Evolutionary conservation across 2,888 invertebrate species (phyloP).

Genomic region (Osedax fenrisi): DNA sequence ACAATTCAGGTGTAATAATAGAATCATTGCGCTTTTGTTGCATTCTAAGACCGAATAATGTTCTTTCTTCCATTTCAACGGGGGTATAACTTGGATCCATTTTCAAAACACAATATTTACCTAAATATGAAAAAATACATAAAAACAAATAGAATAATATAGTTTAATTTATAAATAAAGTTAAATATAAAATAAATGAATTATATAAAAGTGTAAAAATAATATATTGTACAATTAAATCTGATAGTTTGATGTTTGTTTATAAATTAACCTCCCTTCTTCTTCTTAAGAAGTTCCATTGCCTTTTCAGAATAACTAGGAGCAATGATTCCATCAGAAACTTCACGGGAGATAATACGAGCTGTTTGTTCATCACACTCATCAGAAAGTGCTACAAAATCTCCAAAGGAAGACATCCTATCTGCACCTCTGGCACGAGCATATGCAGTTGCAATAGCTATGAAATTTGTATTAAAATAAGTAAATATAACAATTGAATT

Average conservation of each 20-base stretch:
- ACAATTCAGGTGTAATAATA: slow-evolving; percentile 64
- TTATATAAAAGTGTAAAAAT: too few relatives aligned
- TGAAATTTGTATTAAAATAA: too few relatives aligned
- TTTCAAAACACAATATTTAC: neutral
- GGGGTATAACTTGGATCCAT: slow-evolving; percentile 80
- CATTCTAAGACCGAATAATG: slow-evolving; percentile 70
- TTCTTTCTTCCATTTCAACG: slow-evolving; percentile 66
- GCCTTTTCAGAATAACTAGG: slow-evolving; percentile 77
- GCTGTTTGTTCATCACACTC: slow-evolving; percentile 79
- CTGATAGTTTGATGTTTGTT: too few relatives aligned
- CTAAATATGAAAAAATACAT: neutral
- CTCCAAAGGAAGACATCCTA: slow-evolving; percentile 96
- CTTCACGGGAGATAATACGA: slow-evolving; percentile 68
- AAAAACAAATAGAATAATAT: too few relatives aligned
- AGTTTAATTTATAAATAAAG: too few relatives aligned
- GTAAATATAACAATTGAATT: too few relatives aligned
- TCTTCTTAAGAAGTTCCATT: slow-evolving; percentile 72
- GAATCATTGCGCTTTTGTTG: slow-evolving; percentile 82
- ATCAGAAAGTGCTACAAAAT: slow-evolving; percentile 87
- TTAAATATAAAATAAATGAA: too few relatives aligned
- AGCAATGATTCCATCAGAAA: slow-evolving; percentile 92
- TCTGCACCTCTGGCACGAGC: slow-evolving; percentile 92
- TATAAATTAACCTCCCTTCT: slow-evolving; percentile 76
- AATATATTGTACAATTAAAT: too few relatives aligned
- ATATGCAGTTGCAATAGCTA: slow-evolving; percentile 71